phyloP scores from a whole-genome alignment of 2,113 vertebrate species.

The Dicaeum eximium region DNA sequence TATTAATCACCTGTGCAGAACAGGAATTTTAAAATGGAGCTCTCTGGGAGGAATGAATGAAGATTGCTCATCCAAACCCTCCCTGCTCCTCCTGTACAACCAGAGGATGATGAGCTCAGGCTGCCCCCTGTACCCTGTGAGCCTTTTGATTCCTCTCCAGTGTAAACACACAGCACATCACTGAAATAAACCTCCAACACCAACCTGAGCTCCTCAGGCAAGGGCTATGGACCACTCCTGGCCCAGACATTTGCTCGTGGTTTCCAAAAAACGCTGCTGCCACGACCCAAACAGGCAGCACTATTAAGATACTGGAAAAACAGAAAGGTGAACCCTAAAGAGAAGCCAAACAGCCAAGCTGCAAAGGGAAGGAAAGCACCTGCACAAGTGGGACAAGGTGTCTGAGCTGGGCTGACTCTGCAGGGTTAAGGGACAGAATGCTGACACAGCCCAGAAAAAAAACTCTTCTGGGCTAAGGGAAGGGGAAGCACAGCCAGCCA shows the following conservation, averaged over 20 bases:
- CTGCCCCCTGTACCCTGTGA: not conserved
- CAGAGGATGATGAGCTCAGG: not conserved
- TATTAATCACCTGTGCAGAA: not conserved
- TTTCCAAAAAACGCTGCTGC: not conserved
- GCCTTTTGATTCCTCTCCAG: not conserved
- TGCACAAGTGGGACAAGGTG: not conserved
- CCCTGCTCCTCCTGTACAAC: not conserved
- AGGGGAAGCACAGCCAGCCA: not conserved
- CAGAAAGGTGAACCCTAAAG: not conserved
- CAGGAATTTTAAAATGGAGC: conserved; percentile 50
- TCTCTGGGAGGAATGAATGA: conserved; percentile 47
- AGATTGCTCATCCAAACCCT: conserved; percentile 1
- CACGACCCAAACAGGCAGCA: rapidly evolving
- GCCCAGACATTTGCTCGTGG: not conserved
- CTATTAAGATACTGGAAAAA: not conserved
- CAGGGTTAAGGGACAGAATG: not conserved
- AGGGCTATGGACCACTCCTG: rapidly evolving
- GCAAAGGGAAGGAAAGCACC: not conserved
- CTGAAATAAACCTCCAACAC: not conserved
- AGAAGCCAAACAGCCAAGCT: not conserved
- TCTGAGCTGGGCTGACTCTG: not conserved
- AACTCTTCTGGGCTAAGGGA: not conserved
- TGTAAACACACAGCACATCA: not conserved
- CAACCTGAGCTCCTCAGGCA: not conserved
- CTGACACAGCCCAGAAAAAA: not conserved